Evolutionary conservation across 2,797 vertebrate genomes (phyloP).

Genomic region (Furcifer pardalis): DNA sequence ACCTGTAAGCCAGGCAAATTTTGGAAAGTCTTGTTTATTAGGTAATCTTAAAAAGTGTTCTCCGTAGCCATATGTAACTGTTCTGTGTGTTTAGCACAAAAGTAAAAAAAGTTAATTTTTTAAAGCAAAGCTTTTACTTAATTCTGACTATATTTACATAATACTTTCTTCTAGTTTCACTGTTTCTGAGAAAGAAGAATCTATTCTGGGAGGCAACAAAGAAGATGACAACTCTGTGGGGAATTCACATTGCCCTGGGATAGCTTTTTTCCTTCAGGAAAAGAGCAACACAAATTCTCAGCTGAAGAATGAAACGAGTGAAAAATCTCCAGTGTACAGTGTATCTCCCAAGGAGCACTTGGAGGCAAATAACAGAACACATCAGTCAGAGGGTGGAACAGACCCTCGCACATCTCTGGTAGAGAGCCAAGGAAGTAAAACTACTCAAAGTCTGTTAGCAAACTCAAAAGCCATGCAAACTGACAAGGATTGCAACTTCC

Average conservation of each 20-base stretch:
- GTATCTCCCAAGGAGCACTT: constrained; percentile 19
- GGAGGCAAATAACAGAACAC: neutral
- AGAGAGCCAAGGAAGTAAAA: neutral
- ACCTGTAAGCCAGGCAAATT: neutral
- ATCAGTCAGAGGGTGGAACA: neutral
- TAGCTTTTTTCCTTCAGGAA: neutral
- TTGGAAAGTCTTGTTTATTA: neutral
- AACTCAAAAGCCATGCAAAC: rapidly evolving
- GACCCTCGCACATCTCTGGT: rapidly evolving
- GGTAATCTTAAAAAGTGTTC: too few species aligned
- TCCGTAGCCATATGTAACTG: neutral
- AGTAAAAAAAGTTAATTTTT: neutral
- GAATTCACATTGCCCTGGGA: rapidly evolving
- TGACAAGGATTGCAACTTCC: neutral
- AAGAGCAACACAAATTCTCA: constrained; percentile 15
- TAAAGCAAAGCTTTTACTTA: neutral
- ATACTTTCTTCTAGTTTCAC: constrained; percentile 32
- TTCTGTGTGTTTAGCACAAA: neutral
- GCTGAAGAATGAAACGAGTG: constrained; percentile 29
- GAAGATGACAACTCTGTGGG: rapidly evolving
- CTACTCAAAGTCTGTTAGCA: rapidly evolving
- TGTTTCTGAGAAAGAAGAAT: constrained; percentile 26
- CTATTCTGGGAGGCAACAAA: neutral
- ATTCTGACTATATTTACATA: neutral
- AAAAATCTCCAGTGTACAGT: rapidly evolving